Evolutionary conservation across 2,888 invertebrate species (phyloP), one percentile per base, ranked within the genome.

Genomic region (Pyralis farinalis): DNA sequence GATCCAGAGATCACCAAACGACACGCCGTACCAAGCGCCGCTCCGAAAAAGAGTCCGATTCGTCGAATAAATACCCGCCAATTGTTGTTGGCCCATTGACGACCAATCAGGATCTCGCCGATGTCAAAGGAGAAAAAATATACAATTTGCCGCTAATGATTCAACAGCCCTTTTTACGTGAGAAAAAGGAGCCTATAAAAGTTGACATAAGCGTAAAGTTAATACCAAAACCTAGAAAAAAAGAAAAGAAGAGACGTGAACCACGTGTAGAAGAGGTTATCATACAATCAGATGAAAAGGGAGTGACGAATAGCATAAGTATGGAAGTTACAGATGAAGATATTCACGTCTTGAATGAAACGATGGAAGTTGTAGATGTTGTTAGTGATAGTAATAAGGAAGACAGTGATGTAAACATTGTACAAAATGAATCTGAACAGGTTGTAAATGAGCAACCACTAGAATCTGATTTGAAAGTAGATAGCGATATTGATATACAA

Each of bases 121-220:
- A 79, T 51, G 63, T 58, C 44, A 77, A 73, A 50, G 86, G 85
- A 56, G 87, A 86, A 53, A 88, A 77, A 50, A 72, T 79, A 43
- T 86, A 81, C 55, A 88, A 87, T 57, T 64, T 90, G 44, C 90
- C 90, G 49, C 77, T 90, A 58, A 88, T 86, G 82, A 90, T 90
- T 71, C 87, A 89, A 89, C 90, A 90, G 78, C 90, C 90, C 87
- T 90, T 89, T 89, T 90, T 90, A 89, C 90, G 83, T 42, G 90
- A 88, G 88, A 90, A 90, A 90, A 92, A 92, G 91, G 92, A 92
- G 81, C 94, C 94, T 39, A 92, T 94, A 58, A 94, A 94, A 90
- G 92, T 94, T 81, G 94, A 94, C 73, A 93, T 94, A 64, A 94
- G 93, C 76, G 93, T 94, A 49, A 93, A 94, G 75, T 86, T 94